Base-by-base conservation (phyloP, 2,113 vertebrate genomes). In the Hippocampus abdominalis region DNA sequence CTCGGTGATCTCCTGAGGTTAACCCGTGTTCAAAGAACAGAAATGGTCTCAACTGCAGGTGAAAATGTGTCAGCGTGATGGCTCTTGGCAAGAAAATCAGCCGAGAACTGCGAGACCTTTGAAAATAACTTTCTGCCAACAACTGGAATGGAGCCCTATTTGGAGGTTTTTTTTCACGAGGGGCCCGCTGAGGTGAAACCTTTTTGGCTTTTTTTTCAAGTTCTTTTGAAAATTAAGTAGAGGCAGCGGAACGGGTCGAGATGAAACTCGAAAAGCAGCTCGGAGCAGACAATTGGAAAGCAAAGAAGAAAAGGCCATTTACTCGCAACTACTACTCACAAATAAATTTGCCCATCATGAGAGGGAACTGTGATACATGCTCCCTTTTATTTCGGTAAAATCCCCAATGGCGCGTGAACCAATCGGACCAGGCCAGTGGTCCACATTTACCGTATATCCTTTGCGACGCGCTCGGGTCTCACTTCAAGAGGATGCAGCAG, bases 21-120 rank as follows among this genome's bases (percentile, higher is more conserved):
- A 84, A 87, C 79, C 76, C 70, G 69, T 72, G 78, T 83, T 86
- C 79, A 85, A 81, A 86, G 71, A 71, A 69, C 64, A 66, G 64
- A 86, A 84, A 77, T 80, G 78, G 77, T 64, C 70, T 44, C 56
- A 46, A 63, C 61, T 80, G 73, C 70, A 15, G 40, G 59, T 71
- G 74, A 66, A 69, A 76, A 79, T 69, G 61, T 39, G 72, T 74
- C 66, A 48, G 42, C 64, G 68, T 25, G 59, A 75, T 75, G 23
- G 68, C 70, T 75, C 44, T 53, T 3, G 44, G 76, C 67, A 20
- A 70, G 20, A 72, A 72, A 70, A 72, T 25, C 67, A 74, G 57
- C 13, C 46, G 49, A 82, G 42, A 72, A 71, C 63, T 21, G 71
- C 25, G 12, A 53, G 59, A 62, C 27, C 77, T 36, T 36, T 32